Percentiles rank a stretch among this genome's conserved stretches.
phyloP scores from a whole-genome alignment of 2,797 vertebrate species.

The Ibycter americanus region DNA sequence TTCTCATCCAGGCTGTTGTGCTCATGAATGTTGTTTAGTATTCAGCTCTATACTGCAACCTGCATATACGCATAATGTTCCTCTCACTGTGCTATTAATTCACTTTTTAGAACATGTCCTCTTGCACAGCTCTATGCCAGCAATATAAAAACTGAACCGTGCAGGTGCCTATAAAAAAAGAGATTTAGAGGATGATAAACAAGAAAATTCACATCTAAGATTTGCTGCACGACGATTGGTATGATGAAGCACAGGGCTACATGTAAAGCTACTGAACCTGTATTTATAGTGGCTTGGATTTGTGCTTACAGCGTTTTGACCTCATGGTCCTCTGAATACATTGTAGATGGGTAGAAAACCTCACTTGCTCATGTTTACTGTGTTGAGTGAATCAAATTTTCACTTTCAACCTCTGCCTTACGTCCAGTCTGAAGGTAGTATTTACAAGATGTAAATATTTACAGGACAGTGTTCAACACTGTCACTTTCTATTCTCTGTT shows the following conservation, averaged over 20 bases:
- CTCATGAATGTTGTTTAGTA: background rate
- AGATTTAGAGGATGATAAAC: background rate
- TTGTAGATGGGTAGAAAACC: background rate
- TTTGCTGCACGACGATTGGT: background rate
- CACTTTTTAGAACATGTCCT: accelerated
- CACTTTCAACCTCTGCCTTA: background rate
- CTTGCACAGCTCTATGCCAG: background rate
- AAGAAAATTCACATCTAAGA: background rate
- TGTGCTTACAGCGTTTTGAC: background rate
- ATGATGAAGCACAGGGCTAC: background rate
- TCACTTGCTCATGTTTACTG: background rate
- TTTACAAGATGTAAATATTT: background rate
- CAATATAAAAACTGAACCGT: background rate
- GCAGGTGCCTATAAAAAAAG: background rate
- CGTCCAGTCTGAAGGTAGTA: background rate
- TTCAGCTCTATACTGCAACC: background rate
- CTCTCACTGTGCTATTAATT: background rate
- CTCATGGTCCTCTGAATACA: background rate
- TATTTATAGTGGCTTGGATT: background rate
- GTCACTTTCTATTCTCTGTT: background rate
- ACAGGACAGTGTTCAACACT: background rate
- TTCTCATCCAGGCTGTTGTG: background rate
- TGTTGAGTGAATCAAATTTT: background rate
- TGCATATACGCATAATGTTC: background rate
- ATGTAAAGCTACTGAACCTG: background rate